Conservation (phyloP, 1,140 invertebrate species). For the Pinna nobilis region DNA sequence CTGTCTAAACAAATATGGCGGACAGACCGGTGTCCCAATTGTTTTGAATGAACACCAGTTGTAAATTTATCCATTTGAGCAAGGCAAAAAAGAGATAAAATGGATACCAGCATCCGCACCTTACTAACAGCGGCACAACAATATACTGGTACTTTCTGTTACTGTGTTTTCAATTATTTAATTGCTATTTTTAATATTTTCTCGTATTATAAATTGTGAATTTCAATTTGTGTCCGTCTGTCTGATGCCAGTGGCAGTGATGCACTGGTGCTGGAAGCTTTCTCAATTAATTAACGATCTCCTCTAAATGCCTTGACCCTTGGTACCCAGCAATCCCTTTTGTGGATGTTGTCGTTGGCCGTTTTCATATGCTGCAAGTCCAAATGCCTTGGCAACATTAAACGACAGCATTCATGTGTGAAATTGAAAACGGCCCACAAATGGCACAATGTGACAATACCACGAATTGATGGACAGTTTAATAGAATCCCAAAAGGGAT, state of each 20-base stretch:
- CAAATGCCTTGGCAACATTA: too few species aligned
- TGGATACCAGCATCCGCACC: constrained; percentile 48
- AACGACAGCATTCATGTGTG: too few species aligned
- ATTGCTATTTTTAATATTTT: too few species aligned
- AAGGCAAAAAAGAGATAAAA: not conserved
- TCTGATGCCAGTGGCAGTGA: too few species aligned
- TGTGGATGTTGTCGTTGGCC: not conserved
- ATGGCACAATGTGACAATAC: too few species aligned
- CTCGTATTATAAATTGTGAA: not conserved
- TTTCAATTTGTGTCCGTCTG: too few species aligned
- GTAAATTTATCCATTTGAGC: not conserved
- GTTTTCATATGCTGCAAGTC: not conserved
- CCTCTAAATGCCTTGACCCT: too few species aligned
- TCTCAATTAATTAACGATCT: too few species aligned
- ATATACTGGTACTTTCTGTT: constrained; percentile 24
- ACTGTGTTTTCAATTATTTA: not conserved
- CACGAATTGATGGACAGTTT: too few species aligned
- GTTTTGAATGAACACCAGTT: not conserved
- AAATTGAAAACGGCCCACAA: too few species aligned
- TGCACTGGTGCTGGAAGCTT: too few species aligned
- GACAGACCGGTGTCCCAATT: constrained; percentile 5
- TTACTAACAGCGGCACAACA: constrained; percentile 36
- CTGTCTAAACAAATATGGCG: constrained; percentile 30
- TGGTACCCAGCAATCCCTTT: not conserved
- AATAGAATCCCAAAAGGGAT: too few species aligned